phyloP scores from a whole-genome alignment of 92 coral and sea anemone genomes.

The Parazoanthus darwini region DNA sequence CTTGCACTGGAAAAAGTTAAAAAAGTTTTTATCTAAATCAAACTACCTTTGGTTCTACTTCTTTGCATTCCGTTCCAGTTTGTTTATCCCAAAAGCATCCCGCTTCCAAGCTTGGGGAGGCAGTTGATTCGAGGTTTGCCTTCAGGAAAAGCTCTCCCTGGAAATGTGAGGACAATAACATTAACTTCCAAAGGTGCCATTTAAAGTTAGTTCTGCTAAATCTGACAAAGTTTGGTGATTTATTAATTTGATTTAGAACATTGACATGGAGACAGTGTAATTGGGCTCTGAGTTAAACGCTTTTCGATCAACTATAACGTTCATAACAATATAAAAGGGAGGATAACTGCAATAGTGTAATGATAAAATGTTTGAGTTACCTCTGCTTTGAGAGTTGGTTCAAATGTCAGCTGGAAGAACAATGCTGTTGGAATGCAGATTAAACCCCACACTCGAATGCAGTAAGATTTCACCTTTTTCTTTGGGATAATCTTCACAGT shows the following conservation, averaged over 20 bases:
- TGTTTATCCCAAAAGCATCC: conserved; percentile 3
- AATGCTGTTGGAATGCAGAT: conserved; percentile 52
- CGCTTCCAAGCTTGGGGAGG: not conserved
- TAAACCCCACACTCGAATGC: conserved; percentile 21
- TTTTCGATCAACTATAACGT: too few relatives aligned
- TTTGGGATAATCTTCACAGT: not conserved
- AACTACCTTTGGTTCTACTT: not conserved
- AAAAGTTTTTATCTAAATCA: too few relatives aligned
- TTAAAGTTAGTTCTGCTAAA: not conserved
- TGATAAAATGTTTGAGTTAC: not conserved
- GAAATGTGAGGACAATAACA: not conserved
- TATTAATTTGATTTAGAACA: too few relatives aligned
- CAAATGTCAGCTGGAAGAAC: conserved; percentile 30
- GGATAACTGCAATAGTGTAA: too few relatives aligned
- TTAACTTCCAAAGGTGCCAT: not conserved
- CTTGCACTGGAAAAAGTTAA: too few relatives aligned
- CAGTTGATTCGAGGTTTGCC: not conserved
- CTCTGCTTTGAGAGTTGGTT: conserved; percentile 15
- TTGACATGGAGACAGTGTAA: too few relatives aligned
- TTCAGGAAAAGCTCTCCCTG: not conserved
- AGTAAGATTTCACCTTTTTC: conserved; percentile 24
- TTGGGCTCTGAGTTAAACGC: too few relatives aligned
- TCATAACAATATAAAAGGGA: too few relatives aligned
- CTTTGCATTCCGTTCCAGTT: not conserved
- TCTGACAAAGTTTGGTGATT: too few relatives aligned